Percentiles rank a stretch among this genome's conserved stretches.
phyloP scores from a whole-genome alignment of 2,888 invertebrate genomes.

The Lysandra coridon region DNA sequence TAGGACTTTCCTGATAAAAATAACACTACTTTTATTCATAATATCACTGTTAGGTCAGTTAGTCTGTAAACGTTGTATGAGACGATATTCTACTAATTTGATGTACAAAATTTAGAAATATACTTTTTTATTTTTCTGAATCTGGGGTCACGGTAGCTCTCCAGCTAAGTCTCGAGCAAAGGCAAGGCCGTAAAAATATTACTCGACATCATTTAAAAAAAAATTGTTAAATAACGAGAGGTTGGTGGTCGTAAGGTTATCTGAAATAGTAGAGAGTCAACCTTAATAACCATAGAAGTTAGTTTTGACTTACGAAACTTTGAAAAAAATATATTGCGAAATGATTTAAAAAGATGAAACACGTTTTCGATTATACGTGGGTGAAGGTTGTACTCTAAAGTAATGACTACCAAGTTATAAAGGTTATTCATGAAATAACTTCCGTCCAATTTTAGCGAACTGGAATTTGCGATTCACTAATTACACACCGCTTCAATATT shows the following conservation, averaged over 20 bases:
- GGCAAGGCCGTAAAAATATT: background rate
- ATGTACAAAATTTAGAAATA: too few relatives aligned
- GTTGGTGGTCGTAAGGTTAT: too few relatives aligned
- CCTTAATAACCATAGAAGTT: background rate
- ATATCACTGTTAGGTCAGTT: background rate
- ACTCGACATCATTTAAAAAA: background rate
- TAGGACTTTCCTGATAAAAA: slow-evolving; percentile 23
- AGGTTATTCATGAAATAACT: background rate
- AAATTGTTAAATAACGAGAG: too few relatives aligned
- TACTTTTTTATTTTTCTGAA: too few relatives aligned
- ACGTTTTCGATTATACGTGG: background rate
- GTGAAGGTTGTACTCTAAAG: background rate
- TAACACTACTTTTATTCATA: background rate
- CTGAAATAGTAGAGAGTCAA: too few relatives aligned
- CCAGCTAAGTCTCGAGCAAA: too few relatives aligned
- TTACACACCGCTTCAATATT: background rate
- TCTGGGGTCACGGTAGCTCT: too few relatives aligned
- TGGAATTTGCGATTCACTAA: background rate
- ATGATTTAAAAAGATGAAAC: background rate
- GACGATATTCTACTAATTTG: too few relatives aligned
- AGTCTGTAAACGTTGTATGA: too few relatives aligned
- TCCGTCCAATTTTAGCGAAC: background rate
- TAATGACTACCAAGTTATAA: background rate
- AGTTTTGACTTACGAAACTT: background rate
- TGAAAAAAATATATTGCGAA: background rate